These are phyloP conservation scores for Tragopan temminckii DNA, from an alignment of 2,797 vertebrate genomes.

Conservation along the genomic window DNA sequence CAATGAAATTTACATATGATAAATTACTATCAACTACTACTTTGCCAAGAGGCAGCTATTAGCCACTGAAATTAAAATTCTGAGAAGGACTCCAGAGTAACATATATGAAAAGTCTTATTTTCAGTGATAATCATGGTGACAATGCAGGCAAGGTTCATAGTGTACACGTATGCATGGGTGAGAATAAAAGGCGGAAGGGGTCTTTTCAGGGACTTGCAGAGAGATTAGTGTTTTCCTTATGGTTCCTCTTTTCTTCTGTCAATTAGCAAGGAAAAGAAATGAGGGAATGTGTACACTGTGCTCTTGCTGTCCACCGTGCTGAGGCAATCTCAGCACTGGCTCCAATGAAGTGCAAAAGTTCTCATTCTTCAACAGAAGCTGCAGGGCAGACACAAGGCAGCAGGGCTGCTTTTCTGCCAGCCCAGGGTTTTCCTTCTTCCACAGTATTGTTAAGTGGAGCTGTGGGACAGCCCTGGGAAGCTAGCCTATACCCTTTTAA, in stretches of 20 bases:
- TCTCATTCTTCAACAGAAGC: not conserved
- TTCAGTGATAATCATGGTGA: not conserved
- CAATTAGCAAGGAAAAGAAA: not conserved
- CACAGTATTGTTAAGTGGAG: not conserved
- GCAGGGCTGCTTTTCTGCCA: not conserved
- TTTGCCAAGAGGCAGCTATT: not conserved
- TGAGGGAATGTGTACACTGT: not conserved
- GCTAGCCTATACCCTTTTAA: not conserved
- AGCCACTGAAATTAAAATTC: not conserved
- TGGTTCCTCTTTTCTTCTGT: not conserved
- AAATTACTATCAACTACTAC: not conserved
- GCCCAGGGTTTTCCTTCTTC: not conserved
- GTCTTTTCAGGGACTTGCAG: not conserved
- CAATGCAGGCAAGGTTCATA: not conserved
- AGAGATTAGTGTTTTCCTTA: not conserved
- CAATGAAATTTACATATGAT: not conserved
- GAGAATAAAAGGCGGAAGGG: not conserved
- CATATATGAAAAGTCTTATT: not conserved
- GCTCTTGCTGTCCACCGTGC: not conserved
- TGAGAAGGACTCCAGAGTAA: not conserved
- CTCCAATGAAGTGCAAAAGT: not conserved
- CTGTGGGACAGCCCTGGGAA: not conserved
- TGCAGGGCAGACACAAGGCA: not conserved
- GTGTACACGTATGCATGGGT: not conserved
- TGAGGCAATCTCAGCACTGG: not conserved